phyloP scores from a whole-genome alignment of 2,113 vertebrate species.

The Lepus europaeus region DNA sequence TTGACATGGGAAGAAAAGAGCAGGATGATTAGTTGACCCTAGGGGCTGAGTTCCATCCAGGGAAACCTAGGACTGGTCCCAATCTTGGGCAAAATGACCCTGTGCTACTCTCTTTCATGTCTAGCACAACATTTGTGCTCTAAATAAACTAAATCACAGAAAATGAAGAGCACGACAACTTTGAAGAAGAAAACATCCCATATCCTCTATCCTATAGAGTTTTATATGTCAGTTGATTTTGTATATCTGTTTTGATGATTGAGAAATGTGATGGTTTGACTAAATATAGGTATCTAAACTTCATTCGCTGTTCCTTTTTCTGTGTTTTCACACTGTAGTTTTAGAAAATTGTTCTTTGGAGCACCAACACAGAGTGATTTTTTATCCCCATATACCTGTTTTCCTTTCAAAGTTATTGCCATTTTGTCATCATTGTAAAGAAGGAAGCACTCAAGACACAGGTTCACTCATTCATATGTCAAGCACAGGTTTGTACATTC shows the following conservation, averaged over 20 bases:
- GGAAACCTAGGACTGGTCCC: no score
- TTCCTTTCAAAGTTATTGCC: background rate
- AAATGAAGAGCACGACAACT: background rate
- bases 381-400: background rate
- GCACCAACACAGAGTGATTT: background rate
- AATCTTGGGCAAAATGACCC: no score
- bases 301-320: background rate
- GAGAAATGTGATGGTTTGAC: background rate
- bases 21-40: no score
- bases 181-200: background rate
- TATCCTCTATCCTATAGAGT: background rate
- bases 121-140: no score
- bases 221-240: background rate
- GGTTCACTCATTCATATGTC: no score
- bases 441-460: background rate
- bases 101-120: no score
- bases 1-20: no score
- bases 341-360: background rate
- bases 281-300: background rate
- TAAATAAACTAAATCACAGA: constrained; percentile 28
- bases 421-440: background rate
- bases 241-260: background rate
- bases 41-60: no score
- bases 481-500: no score
- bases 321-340: background rate